Conservation (phyloP, 2,797 vertebrate genomes). For the Martes flavigula region DNA sequence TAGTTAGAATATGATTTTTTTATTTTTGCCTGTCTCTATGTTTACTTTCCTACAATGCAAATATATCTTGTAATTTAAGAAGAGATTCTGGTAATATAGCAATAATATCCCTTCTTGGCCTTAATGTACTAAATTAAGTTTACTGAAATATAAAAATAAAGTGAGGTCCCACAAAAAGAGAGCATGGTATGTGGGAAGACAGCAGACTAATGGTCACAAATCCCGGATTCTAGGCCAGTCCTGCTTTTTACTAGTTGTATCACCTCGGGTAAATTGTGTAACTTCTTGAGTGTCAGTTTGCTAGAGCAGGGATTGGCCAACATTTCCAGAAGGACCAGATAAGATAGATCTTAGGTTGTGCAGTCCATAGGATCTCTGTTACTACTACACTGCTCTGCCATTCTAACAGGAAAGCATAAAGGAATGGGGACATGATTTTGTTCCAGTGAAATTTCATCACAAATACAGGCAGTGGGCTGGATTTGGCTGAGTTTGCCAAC, state of each 20-base stretch:
- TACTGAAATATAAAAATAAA: neutral
- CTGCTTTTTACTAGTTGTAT: neutral
- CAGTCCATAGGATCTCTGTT: neutral
- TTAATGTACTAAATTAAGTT: neutral
- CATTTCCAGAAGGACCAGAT: neutral
- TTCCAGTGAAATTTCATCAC: neutral
- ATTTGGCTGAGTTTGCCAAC: neutral
- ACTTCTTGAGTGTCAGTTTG: neutral
- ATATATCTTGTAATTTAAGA: neutral
- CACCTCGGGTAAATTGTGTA: neutral
- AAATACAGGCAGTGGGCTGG: neutral
- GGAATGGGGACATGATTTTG: neutral
- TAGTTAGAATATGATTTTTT: neutral
- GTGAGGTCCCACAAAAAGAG: neutral
- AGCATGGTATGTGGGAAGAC: neutral
- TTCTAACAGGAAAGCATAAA: neutral
- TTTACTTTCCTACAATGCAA: neutral
- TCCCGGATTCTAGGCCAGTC: neutral
- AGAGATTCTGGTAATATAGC: neutral
- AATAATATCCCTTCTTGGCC: neutral
- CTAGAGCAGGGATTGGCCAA: neutral
- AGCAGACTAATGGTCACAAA: neutral
- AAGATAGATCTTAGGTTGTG: neutral
- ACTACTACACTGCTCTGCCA: neutral
- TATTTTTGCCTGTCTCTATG: neutral